Percentiles rank a stretch among this genome's conserved stretches.
phyloP scores from a whole-genome alignment of 37 sponge, comb jelly and placozoan genomes.

The Lycopodina hypogea region DNA sequence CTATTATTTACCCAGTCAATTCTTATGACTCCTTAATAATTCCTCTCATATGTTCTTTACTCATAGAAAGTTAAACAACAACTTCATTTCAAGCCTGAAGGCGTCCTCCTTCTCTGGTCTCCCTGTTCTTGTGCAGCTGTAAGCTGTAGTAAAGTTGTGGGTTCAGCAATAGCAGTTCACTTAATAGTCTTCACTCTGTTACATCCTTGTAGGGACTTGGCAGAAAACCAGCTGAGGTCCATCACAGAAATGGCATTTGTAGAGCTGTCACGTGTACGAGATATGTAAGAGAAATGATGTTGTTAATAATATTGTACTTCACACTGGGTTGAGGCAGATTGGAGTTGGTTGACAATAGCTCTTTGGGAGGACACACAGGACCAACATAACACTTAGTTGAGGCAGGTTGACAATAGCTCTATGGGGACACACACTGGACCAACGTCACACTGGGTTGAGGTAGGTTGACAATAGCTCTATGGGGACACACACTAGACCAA shows the following conservation, averaged over 20 bases:
- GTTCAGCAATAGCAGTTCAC: neutral
- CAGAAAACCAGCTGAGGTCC: neutral
- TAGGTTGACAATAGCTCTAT: no score
- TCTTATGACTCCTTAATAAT: no score
- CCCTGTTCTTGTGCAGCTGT: conserved; percentile 17
- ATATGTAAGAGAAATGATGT: conserved; percentile 7
- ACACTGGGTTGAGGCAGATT: neutral
- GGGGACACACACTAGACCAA: no score
- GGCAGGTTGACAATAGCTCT: no score
- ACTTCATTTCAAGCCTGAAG: conserved; percentile 11
- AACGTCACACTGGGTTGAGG: no score
- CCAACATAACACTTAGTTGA: no score
- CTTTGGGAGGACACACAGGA: no score
- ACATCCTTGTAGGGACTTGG: conserved; percentile 13
- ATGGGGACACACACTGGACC: no score
- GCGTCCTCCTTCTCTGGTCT: conserved; percentile 5
- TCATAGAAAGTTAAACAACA: conserved; percentile 28
- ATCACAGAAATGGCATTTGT: conserved; percentile 15
- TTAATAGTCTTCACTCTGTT: neutral
- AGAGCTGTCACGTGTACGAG: neutral
- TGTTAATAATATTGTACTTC: no score
- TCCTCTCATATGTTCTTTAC: no score
- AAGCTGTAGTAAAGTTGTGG: neutral
- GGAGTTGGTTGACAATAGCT: conserved; percentile 6
- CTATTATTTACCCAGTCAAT: neutral